Evolutionary conservation across 2,113 vertebrate species (phyloP).

Genomic region (Bubo bubo): DNA sequence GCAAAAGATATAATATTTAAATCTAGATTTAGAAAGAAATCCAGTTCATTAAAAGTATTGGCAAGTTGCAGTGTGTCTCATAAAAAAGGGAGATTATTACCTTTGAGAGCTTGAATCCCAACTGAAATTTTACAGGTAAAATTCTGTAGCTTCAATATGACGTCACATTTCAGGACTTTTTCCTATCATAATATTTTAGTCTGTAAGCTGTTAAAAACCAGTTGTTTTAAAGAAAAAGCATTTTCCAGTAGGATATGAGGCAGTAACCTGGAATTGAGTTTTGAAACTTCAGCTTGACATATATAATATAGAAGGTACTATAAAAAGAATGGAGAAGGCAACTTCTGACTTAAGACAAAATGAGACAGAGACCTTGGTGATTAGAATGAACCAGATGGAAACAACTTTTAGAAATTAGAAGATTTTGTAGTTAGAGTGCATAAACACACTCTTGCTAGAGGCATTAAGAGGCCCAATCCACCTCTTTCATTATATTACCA

Average conservation of each 20-base stretch:
- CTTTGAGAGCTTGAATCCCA: neutral
- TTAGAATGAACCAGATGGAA: conserved; percentile 20
- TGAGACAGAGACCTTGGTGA: conserved; percentile 5
- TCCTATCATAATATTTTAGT: neutral
- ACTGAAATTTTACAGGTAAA: neutral
- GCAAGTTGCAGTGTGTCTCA: neutral
- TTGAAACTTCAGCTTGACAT: neutral
- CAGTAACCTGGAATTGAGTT: neutral
- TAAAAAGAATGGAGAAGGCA: neutral
- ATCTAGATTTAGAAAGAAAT: neutral
- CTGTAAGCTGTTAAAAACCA: neutral
- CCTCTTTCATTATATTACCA: conserved; percentile 43
- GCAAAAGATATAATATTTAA: neutral
- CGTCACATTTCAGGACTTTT: neutral
- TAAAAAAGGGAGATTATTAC: neutral
- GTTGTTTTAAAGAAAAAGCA: neutral
- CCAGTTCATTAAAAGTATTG: neutral
- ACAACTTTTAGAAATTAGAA: conserved; percentile 44
- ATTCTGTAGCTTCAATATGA: neutral
- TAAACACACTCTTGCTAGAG: conserved; percentile 24
- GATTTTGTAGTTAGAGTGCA: conserved; percentile 26
- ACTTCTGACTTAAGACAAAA: conserved; percentile 9
- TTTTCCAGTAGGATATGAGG: neutral
- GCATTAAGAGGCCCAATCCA: neutral
- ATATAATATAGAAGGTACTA: neutral